A percentile compares a stretch with the other conserved stretches of the same genome.
These are phyloP conservation scores for Rhopalosiphum nymphaeae DNA, from an alignment of 2,888 invertebrate species.

Conservation along the genomic window DNA sequence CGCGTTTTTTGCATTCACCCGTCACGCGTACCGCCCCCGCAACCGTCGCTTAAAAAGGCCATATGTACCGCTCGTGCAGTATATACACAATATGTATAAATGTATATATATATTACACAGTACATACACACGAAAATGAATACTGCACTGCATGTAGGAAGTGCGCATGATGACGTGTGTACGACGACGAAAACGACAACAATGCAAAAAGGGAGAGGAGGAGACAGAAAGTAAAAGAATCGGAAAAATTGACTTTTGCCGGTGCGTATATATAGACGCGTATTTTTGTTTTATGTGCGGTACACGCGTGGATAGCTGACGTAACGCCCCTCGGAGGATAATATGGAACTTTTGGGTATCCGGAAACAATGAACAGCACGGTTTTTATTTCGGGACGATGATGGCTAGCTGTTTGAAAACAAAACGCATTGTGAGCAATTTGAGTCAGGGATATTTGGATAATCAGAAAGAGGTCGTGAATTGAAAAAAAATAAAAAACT, in stretches of 20 bases:
- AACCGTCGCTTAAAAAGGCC: background rate
- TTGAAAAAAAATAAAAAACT: conserved; percentile 1
- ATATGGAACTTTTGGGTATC: conserved; percentile 30
- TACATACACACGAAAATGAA: background rate
- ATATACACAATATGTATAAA: background rate
- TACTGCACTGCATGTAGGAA: background rate
- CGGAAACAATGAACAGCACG: conserved; percentile 46
- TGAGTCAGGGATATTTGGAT: conserved; percentile 34
- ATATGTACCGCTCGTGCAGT: background rate
- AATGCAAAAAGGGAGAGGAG: no score
- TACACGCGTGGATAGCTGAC: background rate
- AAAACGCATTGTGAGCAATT: conserved; percentile 52
- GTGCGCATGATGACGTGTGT: background rate
- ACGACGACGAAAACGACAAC: background rate
- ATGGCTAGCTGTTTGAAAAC: conserved; percentile 48
- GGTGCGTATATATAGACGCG: background rate
- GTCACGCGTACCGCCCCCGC: background rate
- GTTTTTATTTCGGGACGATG: conserved; percentile 40
- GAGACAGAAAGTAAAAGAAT: background rate
- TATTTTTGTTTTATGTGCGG: background rate
- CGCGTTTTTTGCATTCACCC: background rate
- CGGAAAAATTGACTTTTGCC: conserved; percentile 41
- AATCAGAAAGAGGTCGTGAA: conserved; percentile 32
- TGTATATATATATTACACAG: background rate
- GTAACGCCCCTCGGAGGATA: conserved; percentile 27